Conservation (phyloP, 2,113 vertebrate genomes). For the Leptobrachium ailaonicum region DNA sequence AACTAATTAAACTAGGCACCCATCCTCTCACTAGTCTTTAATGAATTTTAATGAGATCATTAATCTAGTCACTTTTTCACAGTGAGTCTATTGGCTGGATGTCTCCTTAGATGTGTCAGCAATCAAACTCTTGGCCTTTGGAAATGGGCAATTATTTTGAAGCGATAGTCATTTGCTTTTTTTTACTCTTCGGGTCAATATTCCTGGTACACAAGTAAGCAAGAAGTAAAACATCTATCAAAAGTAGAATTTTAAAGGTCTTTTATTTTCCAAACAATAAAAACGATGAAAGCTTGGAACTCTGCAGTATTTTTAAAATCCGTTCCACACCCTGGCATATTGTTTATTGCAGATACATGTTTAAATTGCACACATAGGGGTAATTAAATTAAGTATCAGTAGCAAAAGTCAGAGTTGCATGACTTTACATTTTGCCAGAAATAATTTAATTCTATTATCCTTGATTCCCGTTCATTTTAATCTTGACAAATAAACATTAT, state of each 20-base stretch:
- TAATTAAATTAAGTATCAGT: constrained; percentile 16
- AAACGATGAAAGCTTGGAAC: background rate
- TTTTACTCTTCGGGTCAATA: constrained; percentile 5
- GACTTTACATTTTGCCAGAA: background rate
- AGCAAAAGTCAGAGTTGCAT: background rate
- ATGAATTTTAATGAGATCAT: constrained; percentile 76
- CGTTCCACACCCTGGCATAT: background rate
- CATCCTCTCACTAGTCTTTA: constrained; percentile 70
- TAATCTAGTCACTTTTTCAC: constrained; percentile 62
- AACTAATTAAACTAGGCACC: constrained; percentile 76
- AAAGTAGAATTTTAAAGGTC: background rate
- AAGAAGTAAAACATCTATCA: background rate
- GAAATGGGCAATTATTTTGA: constrained; percentile 41
- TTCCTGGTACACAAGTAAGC: background rate
- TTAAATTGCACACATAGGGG: background rate
- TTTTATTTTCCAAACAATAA: background rate
- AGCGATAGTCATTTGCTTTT: constrained; percentile 23
- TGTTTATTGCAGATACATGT: background rate
- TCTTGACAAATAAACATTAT: background rate
- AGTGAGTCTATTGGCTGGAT: constrained; percentile 52
- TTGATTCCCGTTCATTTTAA: background rate
- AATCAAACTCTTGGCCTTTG: constrained; percentile 39
- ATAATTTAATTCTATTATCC: constrained; percentile 4
- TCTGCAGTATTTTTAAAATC: background rate
- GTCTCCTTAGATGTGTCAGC: constrained; percentile 44